A percentile compares a stretch with the other conserved stretches of the same genome.
Evolutionary conservation across 2,113 vertebrate genomes (phyloP).

Genomic region (Hystrix cristata): DNA sequence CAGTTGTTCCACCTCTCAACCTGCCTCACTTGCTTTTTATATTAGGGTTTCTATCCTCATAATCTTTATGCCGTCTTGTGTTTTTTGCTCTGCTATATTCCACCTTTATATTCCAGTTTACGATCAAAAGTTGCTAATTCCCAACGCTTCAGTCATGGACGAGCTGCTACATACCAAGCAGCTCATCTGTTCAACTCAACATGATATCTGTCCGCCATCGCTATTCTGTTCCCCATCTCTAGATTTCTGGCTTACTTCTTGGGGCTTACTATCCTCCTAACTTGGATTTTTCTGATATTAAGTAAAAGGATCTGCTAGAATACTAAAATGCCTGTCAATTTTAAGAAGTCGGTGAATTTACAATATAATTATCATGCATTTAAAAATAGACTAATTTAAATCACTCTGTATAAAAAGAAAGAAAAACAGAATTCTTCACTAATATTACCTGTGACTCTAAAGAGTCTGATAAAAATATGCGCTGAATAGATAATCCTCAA

Average conservation of each 20-base stretch:
- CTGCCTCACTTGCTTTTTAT: not conserved
- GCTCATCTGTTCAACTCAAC: not conserved
- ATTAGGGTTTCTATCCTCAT: not conserved
- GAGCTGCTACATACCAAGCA: not conserved
- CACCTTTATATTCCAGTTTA: not conserved
- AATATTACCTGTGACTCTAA: not conserved
- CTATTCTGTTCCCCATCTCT: not conserved
- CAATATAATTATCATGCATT: not conserved
- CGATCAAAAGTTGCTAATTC: not conserved
- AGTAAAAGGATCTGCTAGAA: not conserved
- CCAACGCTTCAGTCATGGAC: not conserved
- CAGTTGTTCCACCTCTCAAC: not conserved
- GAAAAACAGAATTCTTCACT: not conserved
- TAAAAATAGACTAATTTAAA: not conserved
- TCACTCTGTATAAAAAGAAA: not conserved
- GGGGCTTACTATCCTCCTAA: not conserved
- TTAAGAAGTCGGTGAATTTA: not conserved
- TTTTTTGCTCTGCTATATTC: not conserved
- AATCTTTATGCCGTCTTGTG: not conserved
- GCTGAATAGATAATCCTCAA: not conserved
- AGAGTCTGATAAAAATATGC: not conserved
- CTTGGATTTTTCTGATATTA: not conserved
- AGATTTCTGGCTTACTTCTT: not conserved
- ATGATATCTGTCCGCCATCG: not conserved
- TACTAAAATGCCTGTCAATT: not conserved